These are phyloP conservation scores for Gavia stellata DNA, from an alignment of 2,113 vertebrate genomes.

Conservation along the genomic window DNA sequence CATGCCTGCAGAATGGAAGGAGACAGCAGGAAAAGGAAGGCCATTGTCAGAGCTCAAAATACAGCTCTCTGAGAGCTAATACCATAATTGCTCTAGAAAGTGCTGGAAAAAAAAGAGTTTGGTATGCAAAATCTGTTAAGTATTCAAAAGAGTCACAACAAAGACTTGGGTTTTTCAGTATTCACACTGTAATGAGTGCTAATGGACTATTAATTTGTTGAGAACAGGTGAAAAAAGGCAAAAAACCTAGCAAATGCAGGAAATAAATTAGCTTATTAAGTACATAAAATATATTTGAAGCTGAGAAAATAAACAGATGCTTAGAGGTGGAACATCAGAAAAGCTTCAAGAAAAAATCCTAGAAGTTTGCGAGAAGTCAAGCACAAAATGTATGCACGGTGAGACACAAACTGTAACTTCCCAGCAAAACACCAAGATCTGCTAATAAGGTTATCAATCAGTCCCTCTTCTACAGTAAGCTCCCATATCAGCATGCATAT, in stretches of 20 bases:
- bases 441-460: not conserved
- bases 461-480: not conserved
- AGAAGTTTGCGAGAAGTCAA: not conserved
- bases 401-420: not conserved
- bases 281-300: not conserved
- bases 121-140: not conserved
- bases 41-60: not conserved
- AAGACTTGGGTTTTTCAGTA: not conserved
- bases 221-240: not conserved
- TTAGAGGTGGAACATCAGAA: not conserved
- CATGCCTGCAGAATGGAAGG: not conserved
- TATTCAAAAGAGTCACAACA: not conserved
- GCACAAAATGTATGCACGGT: rapidly evolving
- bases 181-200: not conserved
- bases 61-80: not conserved
- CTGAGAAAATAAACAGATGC: not conserved
- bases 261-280: not conserved
- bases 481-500: rapidly evolving
- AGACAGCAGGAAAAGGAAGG: not conserved
- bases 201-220: not conserved
- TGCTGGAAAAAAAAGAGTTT: not conserved
- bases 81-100: not conserved
- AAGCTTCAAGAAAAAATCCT: not conserved
- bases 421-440: not conserved
- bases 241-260: not conserved